These are phyloP conservation scores for Coenonympha arcania DNA, from an alignment of 2,888 invertebrate genomes.

Conservation along the genomic window DNA sequence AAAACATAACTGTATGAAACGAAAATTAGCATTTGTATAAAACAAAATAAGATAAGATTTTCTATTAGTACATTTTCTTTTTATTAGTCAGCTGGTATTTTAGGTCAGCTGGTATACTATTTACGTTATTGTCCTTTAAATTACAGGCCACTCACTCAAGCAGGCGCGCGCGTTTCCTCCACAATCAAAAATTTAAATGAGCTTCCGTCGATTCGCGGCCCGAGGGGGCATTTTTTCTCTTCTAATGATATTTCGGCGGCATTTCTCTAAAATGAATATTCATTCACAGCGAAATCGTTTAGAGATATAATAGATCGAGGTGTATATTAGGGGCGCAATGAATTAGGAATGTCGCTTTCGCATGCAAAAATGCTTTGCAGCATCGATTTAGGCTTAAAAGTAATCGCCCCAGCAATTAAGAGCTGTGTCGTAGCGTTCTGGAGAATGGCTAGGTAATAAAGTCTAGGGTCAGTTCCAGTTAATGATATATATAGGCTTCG, in stretches of 20 bases:
- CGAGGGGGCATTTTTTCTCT: constrained; percentile 52
- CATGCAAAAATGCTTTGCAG: constrained; percentile 45
- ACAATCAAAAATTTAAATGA: constrained; percentile 72
- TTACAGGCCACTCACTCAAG: constrained; percentile 47
- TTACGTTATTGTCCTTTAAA: constrained; percentile 37
- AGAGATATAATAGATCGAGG: constrained; percentile 70
- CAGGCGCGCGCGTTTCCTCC: constrained; percentile 46
- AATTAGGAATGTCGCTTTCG: constrained; percentile 59
- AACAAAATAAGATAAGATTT: too few species aligned
- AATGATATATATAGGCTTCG: not conserved
- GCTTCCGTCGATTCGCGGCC: constrained; percentile 45
- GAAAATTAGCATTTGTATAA: too few species aligned
- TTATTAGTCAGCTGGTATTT: too few species aligned
- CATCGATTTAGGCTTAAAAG: constrained; percentile 27
- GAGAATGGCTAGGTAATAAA: constrained; percentile 1
- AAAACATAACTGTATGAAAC: too few species aligned
- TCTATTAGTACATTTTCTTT: too few species aligned
- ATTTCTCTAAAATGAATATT: constrained; percentile 72
- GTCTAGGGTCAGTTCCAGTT: not conserved
- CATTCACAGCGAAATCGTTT: constrained; percentile 69
- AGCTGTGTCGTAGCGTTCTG: not conserved
- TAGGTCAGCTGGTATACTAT: not conserved
- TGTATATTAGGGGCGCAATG: constrained; percentile 62
- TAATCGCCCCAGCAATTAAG: constrained; percentile 26
- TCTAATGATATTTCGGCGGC: constrained; percentile 64